Conservation (phyloP, 2,888 invertebrate species). For the Cotesia congregata region DNA sequence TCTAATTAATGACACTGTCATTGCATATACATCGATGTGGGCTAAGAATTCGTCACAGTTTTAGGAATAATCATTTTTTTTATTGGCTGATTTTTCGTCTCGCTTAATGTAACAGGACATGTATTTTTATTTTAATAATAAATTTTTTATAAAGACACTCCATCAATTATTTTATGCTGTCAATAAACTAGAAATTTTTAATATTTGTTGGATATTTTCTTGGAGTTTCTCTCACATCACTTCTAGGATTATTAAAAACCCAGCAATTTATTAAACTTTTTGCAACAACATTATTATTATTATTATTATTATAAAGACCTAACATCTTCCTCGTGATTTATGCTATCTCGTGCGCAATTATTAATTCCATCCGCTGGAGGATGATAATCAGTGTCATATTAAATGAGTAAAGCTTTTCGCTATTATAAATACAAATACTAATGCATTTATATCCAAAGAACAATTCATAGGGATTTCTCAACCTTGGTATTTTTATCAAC, state of each 20-base stretch:
- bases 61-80: slow-evolving; percentile 24
- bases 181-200: no score
- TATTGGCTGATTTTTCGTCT: slow-evolving; percentile 11
- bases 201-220: no score
- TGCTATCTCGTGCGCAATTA: slow-evolving; percentile 20
- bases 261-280: slow-evolving; percentile 5
- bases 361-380: slow-evolving; percentile 18
- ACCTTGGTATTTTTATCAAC: not conserved
- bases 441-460: not conserved
- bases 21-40: slow-evolving; percentile 22
- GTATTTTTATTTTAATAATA: no score
- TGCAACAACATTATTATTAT: slow-evolving; percentile 5
- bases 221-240: not conserved
- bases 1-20: slow-evolving; percentile 48
- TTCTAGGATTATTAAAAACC: not conserved
- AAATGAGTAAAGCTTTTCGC: slow-evolving; percentile 29
- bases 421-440: slow-evolving; percentile 14
- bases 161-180: no score
- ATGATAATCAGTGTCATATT: slow-evolving; percentile 34
- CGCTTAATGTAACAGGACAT: no score
- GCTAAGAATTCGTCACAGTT: slow-evolving; percentile 39
- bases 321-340: slow-evolving; percentile 5
- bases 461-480: not conserved
- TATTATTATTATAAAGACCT: not conserved
- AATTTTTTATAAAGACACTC: no score